Conservation (phyloP, 2,113 vertebrate genomes). For the Sula dactylatra region DNA sequence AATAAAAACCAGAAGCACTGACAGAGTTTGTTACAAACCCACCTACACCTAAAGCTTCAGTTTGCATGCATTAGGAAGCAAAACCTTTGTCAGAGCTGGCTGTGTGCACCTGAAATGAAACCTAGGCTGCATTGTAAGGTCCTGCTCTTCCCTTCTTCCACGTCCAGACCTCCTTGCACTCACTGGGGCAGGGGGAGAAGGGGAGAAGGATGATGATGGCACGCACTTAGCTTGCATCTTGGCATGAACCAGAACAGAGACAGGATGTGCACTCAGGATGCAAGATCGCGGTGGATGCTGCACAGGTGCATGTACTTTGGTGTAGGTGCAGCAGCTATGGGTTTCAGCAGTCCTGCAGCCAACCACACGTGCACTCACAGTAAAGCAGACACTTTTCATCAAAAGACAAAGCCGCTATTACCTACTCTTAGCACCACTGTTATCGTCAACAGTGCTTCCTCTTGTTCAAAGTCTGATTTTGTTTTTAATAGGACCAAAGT, state of each 20-base stretch:
- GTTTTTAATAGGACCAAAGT: not conserved
- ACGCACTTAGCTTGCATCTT: not conserved
- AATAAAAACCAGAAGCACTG: not conserved
- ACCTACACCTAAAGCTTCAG: not conserved
- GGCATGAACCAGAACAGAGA: rapidly evolving
- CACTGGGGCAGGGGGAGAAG: not conserved
- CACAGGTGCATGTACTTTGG: not conserved
- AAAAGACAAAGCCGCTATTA: not conserved
- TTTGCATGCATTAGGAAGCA: not conserved
- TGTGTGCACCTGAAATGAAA: not conserved
- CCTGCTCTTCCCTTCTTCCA: not conserved
- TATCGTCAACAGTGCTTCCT: rapidly evolving
- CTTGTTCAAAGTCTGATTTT: not conserved
- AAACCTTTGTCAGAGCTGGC: not conserved
- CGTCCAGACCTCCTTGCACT: not conserved
- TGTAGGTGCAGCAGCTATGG: rapidly evolving
- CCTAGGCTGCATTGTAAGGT: rapidly evolving
- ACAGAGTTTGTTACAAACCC: not conserved
- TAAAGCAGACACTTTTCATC: not conserved
- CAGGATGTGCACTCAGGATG: not conserved
- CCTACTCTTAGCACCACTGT: not conserved
- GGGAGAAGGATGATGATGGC: rapidly evolving
- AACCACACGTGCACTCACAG: not conserved
- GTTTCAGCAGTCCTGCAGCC: not conserved
- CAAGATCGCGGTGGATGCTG: rapidly evolving